Evolutionary conservation across 2,888 invertebrate species (phyloP).

Genomic region (Hemicrepidius hirtus): DNA sequence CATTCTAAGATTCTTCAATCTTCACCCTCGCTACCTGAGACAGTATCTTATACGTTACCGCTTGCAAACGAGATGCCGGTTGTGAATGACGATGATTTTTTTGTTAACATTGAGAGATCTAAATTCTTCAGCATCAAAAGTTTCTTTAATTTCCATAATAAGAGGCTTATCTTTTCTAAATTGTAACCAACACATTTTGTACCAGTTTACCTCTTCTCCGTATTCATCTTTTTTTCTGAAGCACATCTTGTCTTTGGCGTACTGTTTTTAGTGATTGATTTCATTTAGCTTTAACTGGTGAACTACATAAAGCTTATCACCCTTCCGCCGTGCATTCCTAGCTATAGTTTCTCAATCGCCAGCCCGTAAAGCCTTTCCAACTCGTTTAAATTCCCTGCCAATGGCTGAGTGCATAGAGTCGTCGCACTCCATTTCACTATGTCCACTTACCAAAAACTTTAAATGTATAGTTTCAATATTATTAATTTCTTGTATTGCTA

Average conservation of each 20-base stretch:
- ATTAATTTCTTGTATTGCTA: conserved; percentile 53
- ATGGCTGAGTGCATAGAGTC: conserved; percentile 54
- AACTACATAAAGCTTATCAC: conserved; percentile 46
- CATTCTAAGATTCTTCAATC: no score
- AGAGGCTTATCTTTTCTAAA: conserved; percentile 43
- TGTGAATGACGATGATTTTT: conserved; percentile 3
- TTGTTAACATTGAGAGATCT: conserved; percentile 32
- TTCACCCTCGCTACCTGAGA: no score
- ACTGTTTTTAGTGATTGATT: conserved; percentile 27
- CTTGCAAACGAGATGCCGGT: no score
- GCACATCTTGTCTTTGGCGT: conserved; percentile 26
- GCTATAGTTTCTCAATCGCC: conserved; percentile 54
- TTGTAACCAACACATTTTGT: conserved; percentile 49
- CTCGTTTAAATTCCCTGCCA: conserved; percentile 47
- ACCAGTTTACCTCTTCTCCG: conserved; percentile 26
- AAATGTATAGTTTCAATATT: conserved; percentile 56
- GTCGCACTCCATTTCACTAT: conserved; percentile 51
- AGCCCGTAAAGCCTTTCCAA: conserved; percentile 51
- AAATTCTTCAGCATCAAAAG: conserved; percentile 45
- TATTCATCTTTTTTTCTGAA: conserved; percentile 43
- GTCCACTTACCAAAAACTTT: conserved; percentile 55
- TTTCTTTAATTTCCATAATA: conserved; percentile 46
- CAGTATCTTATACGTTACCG: no score
- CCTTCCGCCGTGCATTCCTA: conserved; percentile 47
- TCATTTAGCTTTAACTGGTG: conserved; percentile 19